Percentiles rank a stretch among this genome's conserved stretches.
These are phyloP conservation scores for Lathamus discolor DNA, from an alignment of 2,113 vertebrate species.

Conservation along the genomic window DNA sequence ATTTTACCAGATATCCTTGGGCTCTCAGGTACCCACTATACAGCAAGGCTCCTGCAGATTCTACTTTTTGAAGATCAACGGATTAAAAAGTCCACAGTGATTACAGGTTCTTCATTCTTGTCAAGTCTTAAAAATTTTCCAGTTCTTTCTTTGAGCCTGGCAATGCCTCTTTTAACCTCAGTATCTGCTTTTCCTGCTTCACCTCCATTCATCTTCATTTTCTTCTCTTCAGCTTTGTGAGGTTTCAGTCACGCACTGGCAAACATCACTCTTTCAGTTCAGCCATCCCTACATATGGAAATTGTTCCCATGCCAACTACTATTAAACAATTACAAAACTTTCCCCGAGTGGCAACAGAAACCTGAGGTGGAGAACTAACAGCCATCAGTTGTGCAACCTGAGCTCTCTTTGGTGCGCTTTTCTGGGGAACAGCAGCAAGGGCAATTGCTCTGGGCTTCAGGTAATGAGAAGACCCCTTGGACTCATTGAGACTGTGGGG, in stretches of 20 bases:
- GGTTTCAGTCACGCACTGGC: neutral
- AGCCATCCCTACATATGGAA: neutral
- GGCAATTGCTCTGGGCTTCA: neutral
- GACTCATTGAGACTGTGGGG: neutral
- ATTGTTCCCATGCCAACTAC: neutral
- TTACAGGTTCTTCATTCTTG: neutral
- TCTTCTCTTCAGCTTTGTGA: neutral
- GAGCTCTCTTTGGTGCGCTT: neutral
- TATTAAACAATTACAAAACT: neutral
- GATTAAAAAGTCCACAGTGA: neutral
- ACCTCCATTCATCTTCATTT: neutral
- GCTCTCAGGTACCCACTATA: neutral
- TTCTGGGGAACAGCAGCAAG: neutral
- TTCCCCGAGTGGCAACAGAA: neutral
- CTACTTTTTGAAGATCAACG: neutral
- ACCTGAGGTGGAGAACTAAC: neutral
- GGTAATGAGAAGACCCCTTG: neutral
- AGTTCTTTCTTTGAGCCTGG: neutral
- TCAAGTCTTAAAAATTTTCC: neutral
- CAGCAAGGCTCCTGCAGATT: neutral
- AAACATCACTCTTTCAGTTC: neutral
- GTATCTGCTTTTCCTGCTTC: neutral
- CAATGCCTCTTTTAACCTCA: neutral
- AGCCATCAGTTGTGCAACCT: neutral
- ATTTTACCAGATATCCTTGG: neutral